Conservation (phyloP, 2,888 invertebrate genomes). For the Blastobasis adustella region DNA sequence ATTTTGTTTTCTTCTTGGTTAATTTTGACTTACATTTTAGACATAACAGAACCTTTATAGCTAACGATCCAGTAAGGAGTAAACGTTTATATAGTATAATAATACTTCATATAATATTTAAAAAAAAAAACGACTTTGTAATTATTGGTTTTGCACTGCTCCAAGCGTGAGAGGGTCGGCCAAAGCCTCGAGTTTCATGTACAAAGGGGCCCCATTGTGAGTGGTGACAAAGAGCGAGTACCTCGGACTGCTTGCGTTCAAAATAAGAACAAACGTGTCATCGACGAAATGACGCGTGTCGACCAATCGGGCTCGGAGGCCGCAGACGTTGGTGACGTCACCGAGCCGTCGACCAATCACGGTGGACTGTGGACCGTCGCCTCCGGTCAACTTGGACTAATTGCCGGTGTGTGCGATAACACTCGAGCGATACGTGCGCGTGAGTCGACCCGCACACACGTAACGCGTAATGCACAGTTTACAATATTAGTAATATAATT, state of each 20-base stretch:
- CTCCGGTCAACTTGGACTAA: slow-evolving; percentile 73
- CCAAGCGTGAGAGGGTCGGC: slow-evolving; percentile 23
- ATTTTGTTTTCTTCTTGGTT: no score
- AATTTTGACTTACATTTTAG: no score
- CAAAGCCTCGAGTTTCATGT: slow-evolving; percentile 45
- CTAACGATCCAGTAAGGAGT: no score
- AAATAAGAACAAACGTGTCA: slow-evolving; percentile 75
- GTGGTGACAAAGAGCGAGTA: slow-evolving; percentile 56
- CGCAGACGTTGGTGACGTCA: slow-evolving; percentile 71
- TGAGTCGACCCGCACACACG: slow-evolving; percentile 42
- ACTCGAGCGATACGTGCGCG: slow-evolving; percentile 63
- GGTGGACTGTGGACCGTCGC: slow-evolving; percentile 47
- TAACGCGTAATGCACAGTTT: slow-evolving; percentile 10
- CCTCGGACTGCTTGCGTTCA: slow-evolving; percentile 60
- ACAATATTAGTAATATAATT: background rate
- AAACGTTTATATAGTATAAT: background rate
- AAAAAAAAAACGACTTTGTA: slow-evolving; percentile 14
- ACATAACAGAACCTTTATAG: no score
- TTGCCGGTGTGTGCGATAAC: slow-evolving; percentile 73
- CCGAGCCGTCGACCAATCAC: slow-evolving; percentile 55
- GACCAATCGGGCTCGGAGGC: slow-evolving; percentile 73
- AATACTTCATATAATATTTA: background rate
- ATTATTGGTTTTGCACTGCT: slow-evolving; percentile 21
- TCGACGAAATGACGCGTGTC: slow-evolving; percentile 74
- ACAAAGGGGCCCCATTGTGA: slow-evolving; percentile 53